These are phyloP conservation scores for Epizoanthus scotinus DNA, from an alignment of 92 coral and sea anemone species.

Conservation along the genomic window DNA sequence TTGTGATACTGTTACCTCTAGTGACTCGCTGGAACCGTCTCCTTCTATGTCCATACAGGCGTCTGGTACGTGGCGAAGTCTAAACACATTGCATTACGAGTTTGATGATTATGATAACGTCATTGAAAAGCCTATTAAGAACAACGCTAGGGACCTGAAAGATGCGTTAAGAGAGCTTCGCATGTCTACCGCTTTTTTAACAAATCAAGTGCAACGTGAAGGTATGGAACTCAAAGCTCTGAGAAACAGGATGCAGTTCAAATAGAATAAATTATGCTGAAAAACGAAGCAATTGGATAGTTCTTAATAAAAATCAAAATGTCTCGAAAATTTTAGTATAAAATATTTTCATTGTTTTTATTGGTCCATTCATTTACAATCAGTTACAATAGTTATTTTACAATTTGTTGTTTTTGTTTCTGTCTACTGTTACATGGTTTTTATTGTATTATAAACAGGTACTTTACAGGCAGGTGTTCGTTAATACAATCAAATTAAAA, in stretches of 20 bases:
- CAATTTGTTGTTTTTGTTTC: too few species aligned
- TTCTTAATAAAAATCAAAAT: too few species aligned
- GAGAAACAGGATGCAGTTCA: slow-evolving; percentile 25
- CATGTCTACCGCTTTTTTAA: slow-evolving; percentile 16
- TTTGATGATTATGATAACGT: slow-evolving; percentile 37
- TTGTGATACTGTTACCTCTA: not conserved
- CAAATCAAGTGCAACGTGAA: slow-evolving; percentile 20
- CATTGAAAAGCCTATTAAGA: slow-evolving; percentile 26
- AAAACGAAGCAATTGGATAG: too few species aligned
- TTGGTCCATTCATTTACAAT: too few species aligned
- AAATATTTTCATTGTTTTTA: too few species aligned
- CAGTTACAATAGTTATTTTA: too few species aligned
- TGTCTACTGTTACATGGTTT: too few species aligned
- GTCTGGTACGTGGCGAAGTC: slow-evolving; percentile 41
- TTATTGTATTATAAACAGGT: too few species aligned
- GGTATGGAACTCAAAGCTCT: slow-evolving; percentile 23
- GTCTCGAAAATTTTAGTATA: too few species aligned
- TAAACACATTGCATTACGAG: slow-evolving; percentile 31
- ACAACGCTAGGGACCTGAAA: slow-evolving; percentile 7
- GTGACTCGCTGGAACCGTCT: not conserved
- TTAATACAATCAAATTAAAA: too few species aligned
- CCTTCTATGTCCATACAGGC: slow-evolving; percentile 29
- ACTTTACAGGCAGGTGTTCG: too few species aligned
- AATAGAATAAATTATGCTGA: not conserved
- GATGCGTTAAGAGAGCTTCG: slow-evolving; percentile 33